Evolutionary conservation across 2,113 vertebrate species (phyloP).

Genomic region (Alaudala cheleensis): DNA sequence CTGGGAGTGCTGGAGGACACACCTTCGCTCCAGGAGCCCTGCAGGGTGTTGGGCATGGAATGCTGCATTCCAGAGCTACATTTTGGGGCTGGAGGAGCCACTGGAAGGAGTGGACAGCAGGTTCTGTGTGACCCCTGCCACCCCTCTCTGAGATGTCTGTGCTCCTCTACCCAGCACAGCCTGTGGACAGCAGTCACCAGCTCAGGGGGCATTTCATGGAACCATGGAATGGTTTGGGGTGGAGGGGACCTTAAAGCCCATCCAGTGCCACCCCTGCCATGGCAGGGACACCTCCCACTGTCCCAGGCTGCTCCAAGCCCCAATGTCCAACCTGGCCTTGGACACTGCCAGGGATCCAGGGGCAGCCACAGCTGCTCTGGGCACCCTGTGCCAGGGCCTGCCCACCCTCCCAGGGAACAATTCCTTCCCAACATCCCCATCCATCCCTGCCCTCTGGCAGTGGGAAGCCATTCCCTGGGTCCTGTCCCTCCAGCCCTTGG

Average conservation of each 20-base stretch:
- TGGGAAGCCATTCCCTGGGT: neutral
- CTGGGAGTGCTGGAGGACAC: neutral
- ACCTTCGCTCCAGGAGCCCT: rapidly evolving
- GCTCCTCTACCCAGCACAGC: neutral
- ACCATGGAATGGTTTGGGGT: neutral
- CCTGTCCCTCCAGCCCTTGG: neutral
- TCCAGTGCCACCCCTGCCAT: rapidly evolving
- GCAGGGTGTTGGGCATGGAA: neutral
- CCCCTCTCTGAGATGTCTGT: rapidly evolving
- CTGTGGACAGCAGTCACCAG: neutral
- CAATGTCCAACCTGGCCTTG: neutral
- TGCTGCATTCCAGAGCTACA: neutral
- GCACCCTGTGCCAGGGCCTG: neutral
- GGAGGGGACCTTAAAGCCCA: rapidly evolving
- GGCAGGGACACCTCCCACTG: neutral
- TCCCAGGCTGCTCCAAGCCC: too few relatives aligned
- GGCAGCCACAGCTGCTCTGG: neutral
- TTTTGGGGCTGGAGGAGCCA: neutral
- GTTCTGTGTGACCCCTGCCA: neutral
- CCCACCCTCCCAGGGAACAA: neutral
- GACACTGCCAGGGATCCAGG: neutral
- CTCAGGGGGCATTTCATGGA: neutral
- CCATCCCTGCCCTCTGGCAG: neutral
- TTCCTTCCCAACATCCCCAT: neutral
- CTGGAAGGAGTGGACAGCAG: neutral